A percentile compares a stretch with the other conserved stretches of the same genome.
Evolutionary conservation across 35 echinoderm and acorn worm species (phyloP).

Genomic region (Apostichopus japonicus): DNA sequence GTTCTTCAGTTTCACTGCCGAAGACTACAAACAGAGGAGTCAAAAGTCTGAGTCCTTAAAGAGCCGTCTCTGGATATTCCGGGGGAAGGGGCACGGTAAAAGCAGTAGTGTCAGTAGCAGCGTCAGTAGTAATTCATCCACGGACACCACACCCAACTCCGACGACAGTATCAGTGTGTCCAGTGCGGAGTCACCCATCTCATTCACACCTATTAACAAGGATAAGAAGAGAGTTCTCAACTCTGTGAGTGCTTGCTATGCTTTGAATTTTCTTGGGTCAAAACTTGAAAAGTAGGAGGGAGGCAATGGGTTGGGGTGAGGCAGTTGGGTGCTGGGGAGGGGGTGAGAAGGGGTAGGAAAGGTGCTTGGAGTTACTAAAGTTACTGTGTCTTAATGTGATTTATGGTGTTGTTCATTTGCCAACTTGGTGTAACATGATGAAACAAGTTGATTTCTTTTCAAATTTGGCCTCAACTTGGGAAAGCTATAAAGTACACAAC

Average conservation of each 20-base stretch:
- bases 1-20: constrained; percentile 88
- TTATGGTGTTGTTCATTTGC: too few relatives aligned
- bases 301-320: too few relatives aligned
- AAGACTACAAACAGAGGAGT: constrained; percentile 73
- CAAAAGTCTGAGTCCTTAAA: neutral
- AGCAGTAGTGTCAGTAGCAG: constrained; percentile 62
- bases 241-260: neutral
- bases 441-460: too few relatives aligned
- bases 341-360: neutral
- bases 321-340: too few relatives aligned
- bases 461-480: too few relatives aligned
- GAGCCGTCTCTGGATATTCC: constrained; percentile 7
- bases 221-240: constrained; percentile 23
- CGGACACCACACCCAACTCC: constrained; percentile 55
- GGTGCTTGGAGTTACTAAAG: neutral
- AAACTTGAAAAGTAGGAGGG: too few relatives aligned
- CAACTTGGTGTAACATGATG: too few relatives aligned
- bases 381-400: too few relatives aligned
- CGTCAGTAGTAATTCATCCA: constrained; percentile 67
- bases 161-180: constrained; percentile 71
- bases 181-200: constrained; percentile 29
- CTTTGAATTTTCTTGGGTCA: too few relatives aligned
- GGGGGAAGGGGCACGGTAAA: neutral
- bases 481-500: too few relatives aligned
- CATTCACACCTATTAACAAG: constrained; percentile 11